Evolutionary conservation across 1,140 invertebrate species (phyloP).

Genomic region (Cydia fagiglandana): DNA sequence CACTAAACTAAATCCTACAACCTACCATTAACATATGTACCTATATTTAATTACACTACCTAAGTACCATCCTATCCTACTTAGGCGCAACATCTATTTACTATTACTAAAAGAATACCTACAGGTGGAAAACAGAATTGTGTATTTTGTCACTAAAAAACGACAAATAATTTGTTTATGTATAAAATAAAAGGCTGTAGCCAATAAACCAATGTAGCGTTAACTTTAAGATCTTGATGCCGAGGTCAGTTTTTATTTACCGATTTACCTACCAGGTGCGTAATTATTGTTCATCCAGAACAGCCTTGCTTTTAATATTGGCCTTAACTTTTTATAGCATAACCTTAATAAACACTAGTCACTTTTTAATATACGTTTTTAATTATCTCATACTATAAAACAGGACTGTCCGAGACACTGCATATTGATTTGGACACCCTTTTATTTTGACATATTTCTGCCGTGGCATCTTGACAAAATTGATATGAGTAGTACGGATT

Average conservation of each 20-base stretch:
- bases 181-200: conserved; percentile 20
- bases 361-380: conserved; percentile 3
- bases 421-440: conserved; percentile 15
- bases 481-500: too few species aligned
- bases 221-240: conserved; percentile 28
- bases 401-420: not conserved
- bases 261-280: conserved; percentile 66
- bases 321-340: conserved; percentile 59
- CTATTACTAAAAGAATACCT: not conserved
- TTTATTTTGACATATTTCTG: conserved; percentile 5
- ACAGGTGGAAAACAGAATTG: not conserved
- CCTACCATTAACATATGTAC: too few species aligned
- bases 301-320: conserved; percentile 61
- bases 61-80: not conserved
- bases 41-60: not conserved
- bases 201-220: conserved; percentile 26
- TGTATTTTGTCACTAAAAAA: not conserved
- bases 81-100: not conserved
- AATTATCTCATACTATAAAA: not conserved
- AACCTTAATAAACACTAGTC: conserved; percentile 24
- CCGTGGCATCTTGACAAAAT: not conserved
- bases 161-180: conserved; percentile 14
- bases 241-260: conserved; percentile 66
- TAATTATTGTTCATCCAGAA: conserved; percentile 59
- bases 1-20: too few species aligned